phyloP scores from a whole-genome alignment of 2,888 invertebrate species.

The Dasysyrphus albostriatus region DNA sequence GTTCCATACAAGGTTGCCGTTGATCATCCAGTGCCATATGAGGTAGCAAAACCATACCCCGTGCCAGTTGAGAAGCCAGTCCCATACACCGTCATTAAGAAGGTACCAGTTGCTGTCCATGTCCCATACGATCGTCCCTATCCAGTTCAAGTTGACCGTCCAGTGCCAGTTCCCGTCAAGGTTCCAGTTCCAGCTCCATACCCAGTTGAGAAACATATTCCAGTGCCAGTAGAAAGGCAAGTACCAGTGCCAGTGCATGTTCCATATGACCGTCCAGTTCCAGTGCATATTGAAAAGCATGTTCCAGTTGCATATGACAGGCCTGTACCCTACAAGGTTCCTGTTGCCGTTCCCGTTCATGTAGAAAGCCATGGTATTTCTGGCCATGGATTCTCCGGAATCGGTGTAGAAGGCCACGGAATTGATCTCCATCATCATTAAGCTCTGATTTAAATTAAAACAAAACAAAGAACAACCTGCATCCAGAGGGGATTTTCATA shows the following conservation, averaged over 20 bases:
- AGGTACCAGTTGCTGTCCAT: conserved; percentile 86
- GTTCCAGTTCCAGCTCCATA: conserved; percentile 90
- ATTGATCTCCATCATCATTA: conserved; percentile 69
- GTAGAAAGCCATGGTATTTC: conserved; percentile 80
- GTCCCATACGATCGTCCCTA: conserved; percentile 85
- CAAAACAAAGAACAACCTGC: conserved; percentile 72
- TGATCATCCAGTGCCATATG: conserved; percentile 88
- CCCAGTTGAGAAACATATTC: conserved; percentile 86
- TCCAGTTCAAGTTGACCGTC: conserved; percentile 88
- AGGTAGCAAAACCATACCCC: conserved; percentile 86
- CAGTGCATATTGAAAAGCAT: conserved; percentile 86
- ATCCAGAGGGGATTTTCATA: conserved; percentile 77
- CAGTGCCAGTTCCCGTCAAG: conserved; percentile 89
- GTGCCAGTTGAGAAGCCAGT: conserved; percentile 86
- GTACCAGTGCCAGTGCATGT: conserved; percentile 87
- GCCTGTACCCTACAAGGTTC: conserved; percentile 88
- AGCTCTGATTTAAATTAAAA: conserved; percentile 52
- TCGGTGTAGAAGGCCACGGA: conserved; percentile 79
- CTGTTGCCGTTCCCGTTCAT: conserved; percentile 81
- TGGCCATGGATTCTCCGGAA: conserved; percentile 58
- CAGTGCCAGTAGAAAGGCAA: conserved; percentile 88
- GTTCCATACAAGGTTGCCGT: conserved; percentile 88
- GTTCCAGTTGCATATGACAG: conserved; percentile 88
- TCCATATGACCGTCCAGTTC: conserved; percentile 85
- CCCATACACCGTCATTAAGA: conserved; percentile 87